Base-by-base conservation (phyloP, 30 jellyfish, hydroid and myxozoan species). In the Phacellophora camtschatica region DNA sequence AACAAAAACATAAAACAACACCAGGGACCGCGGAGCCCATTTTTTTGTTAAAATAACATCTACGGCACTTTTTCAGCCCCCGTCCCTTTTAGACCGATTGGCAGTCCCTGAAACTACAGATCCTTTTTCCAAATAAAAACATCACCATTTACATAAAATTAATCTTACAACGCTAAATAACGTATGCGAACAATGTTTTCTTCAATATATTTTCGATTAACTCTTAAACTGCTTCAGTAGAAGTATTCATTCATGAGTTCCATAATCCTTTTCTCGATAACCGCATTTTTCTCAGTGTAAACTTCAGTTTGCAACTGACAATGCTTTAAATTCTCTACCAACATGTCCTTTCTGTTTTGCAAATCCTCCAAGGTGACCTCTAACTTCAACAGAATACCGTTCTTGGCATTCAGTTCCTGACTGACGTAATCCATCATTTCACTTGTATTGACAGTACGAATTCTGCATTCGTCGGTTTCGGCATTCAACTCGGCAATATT, bases 321-420 rank as follows among this genome's bases (percentile, higher is more conserved):
- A 37, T 48, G 42, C 10, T 53, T 66, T 43, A 65, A 46, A 37
- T 80, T 80, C 31, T 50, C 51, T 27, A 46, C 76, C 75, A 80
- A 51, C 77, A 64, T 80, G 16, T 80, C 69, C 50, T 80, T 80
- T 25, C 36, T 70, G 46, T 54, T 80, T 29, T 80, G 67, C 13
- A 80, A 51, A 35, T 66, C 91, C 70, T 80, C 91, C 23, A 65
- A 33, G 28, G 67, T 69, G 0, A 66, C 77, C 36, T 80, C 91
- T 32, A 80, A 28, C 30, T 55, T 71, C 77, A 80, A 61, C 57
- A 80, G 28, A 33, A 55, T 46, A 11, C 91, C 91, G 16, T 80
- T 80, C 37, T 80, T 80, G 13, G 66, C 83, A 51, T 80, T 80
- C 2, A 80, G 76, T 49, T 80, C 91, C 32, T 80, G 84, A 27